Conservation (phyloP, 1,140 invertebrate species). For the Hesperophylax magnus region DNA sequence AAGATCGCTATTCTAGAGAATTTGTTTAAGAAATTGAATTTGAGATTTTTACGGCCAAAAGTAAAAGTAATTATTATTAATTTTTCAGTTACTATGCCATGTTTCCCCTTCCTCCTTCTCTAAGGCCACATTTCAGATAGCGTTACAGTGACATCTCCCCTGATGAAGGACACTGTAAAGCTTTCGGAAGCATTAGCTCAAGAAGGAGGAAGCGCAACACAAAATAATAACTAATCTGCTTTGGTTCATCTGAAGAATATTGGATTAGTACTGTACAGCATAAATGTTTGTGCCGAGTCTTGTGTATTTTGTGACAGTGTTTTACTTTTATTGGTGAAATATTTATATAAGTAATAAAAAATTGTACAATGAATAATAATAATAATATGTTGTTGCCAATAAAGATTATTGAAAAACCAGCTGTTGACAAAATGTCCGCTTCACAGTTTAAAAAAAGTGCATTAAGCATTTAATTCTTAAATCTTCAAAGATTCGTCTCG, state of each 20-base stretch:
- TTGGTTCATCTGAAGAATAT: too few relatives aligned
- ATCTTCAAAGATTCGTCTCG: neutral
- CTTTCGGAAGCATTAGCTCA: too few relatives aligned
- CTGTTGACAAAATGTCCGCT: neutral
- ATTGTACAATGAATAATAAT: neutral
- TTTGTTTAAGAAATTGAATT: slow-evolving; percentile 48
- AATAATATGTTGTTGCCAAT: slow-evolving; percentile 21
- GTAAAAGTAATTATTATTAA: too few relatives aligned
- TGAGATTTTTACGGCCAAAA: too few relatives aligned
- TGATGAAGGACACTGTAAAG: too few relatives aligned
- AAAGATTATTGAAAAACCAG: neutral
- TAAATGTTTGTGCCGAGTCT: slow-evolving; percentile 42
- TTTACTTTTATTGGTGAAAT: slow-evolving; percentile 25
- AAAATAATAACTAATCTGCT: too few relatives aligned
- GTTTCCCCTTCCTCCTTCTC: too few relatives aligned
- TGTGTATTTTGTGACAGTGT: slow-evolving; percentile 29
- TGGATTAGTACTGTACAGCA: slow-evolving; percentile 38
- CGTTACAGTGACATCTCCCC: too few relatives aligned
- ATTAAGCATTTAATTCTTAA: neutral
- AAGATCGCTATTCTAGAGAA: slow-evolving; percentile 45
- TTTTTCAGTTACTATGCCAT: too few relatives aligned
- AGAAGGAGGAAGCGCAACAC: too few relatives aligned
- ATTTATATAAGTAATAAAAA: slow-evolving; percentile 20
- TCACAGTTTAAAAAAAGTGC: neutral
- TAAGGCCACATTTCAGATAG: too few relatives aligned